phyloP scores from a whole-genome alignment of 2,888 invertebrate genomes.

The Margaritifera margaritifera region DNA sequence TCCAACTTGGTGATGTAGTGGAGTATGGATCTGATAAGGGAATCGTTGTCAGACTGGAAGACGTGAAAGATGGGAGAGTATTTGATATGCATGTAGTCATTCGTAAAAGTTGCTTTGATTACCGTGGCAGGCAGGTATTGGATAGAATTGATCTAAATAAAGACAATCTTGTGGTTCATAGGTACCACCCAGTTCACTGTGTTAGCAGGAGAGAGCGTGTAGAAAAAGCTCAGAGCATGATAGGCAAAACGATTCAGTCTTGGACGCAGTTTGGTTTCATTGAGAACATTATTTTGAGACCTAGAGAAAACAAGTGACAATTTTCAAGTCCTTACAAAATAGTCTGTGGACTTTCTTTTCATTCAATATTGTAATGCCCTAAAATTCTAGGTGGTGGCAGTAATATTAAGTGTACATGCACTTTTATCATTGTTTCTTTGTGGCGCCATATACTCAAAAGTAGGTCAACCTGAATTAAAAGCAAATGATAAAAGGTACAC shows the following conservation, averaged over 20 bases:
- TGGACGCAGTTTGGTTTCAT: constrained; percentile 7
- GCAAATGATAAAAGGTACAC: too few species aligned
- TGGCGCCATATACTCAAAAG: too few species aligned
- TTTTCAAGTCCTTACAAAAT: too few species aligned
- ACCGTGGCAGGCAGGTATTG: background rate
- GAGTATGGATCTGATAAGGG: constrained; percentile 1
- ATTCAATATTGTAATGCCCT: too few species aligned
- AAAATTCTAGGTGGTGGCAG: too few species aligned
- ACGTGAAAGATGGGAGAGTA: background rate
- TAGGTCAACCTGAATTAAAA: too few species aligned
- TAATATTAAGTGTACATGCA: too few species aligned
- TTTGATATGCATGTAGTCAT: constrained; percentile 9
- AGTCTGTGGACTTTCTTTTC: too few species aligned
- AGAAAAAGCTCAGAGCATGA: background rate
- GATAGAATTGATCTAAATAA: constrained; percentile 6
- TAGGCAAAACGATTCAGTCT: background rate
- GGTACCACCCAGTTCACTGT: constrained; percentile 9
- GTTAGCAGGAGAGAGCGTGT: constrained; percentile 1
- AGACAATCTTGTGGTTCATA: background rate
- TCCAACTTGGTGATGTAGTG: constrained; percentile 2
- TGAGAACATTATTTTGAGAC: too few species aligned
- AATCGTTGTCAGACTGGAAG: background rate
- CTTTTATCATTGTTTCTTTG: too few species aligned
- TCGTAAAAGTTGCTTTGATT: background rate
- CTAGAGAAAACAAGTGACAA: too few species aligned